These are phyloP conservation scores for Anthrax anthrax DNA, from an alignment of 2,888 invertebrate genomes.

Conservation along the genomic window DNA sequence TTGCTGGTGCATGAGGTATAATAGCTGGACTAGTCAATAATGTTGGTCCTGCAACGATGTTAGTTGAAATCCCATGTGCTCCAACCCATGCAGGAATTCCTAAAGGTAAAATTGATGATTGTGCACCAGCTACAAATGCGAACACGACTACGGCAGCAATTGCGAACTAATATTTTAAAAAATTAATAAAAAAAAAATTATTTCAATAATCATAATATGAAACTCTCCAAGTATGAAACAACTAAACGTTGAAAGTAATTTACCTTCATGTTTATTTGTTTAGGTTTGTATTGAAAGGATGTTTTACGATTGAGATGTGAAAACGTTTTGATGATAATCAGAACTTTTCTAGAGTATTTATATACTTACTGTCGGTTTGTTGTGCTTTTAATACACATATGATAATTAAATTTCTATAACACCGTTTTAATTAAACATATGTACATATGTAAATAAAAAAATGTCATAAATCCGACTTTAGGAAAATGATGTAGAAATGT, in stretches of 20 bases:
- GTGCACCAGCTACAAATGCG: slow-evolving; percentile 28
- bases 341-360: background rate
- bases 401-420: too few relatives aligned
- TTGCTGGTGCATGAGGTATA: slow-evolving; percentile 7
- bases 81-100: slow-evolving; percentile 12
- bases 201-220: too few relatives aligned
- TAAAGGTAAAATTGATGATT: slow-evolving; percentile 26
- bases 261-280: background rate
- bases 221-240: too few relatives aligned
- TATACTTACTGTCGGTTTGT: background rate
- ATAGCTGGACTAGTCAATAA: slow-evolving; percentile 16
- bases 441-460: too few relatives aligned
- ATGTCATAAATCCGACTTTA: too few relatives aligned
- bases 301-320: background rate
- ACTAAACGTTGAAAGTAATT: too few relatives aligned
- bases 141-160: slow-evolving; percentile 27
- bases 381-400: too few relatives aligned
- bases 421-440: too few relatives aligned
- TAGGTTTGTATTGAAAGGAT: background rate
- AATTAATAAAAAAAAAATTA: too few relatives aligned
- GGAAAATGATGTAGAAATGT: too few relatives aligned
- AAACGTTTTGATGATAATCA: background rate
- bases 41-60: slow-evolving; percentile 12
- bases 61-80: slow-evolving; percentile 13
- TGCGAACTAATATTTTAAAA: slow-evolving; percentile 18